Evolutionary conservation across 2,888 invertebrate species (phyloP), one percentile per base, ranked within the genome.

Genomic region (Tromatobia lineatoria): DNA sequence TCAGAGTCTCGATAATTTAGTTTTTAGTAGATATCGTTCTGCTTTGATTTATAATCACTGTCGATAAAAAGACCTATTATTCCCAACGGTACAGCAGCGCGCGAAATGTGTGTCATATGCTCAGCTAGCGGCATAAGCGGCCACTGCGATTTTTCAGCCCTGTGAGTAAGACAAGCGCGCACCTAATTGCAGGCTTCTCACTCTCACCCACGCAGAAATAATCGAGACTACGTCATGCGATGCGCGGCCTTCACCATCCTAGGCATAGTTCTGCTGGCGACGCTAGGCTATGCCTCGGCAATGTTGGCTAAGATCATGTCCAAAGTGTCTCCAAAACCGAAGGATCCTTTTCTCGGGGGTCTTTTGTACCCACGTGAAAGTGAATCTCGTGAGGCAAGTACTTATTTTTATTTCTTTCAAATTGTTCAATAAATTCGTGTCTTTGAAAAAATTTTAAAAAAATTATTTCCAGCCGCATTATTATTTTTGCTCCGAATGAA

Each of bases 341-440:
- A 23, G 15, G 25, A 78, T 59, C 0, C 50, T 4, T 86, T 87
- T 7, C 89, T 93, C 42, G 91, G 91, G 0, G 96, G 95, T 1
- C 93, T 97, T 61, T 94, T 98, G 0, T 97, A 96, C 92, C 97
- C 97, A 0, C 95, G 96, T 87, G 97, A 97, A 86, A 97, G 98
- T 10, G 97, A 97, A 93, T 96, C 97, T 0, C 95, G 99, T 83
- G 97, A 98, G 92, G 95, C 97, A 54, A 95, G 94, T 85, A 59
- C 13, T 13, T 54, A 13, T 25, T 25, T 0, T 57, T 25, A 13
- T 25, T 15, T 25, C 13, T 3, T 15, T 25, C 3, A 13, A 57
- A 11, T 59, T 34, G 11, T 38, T 20, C 61, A 34, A 47, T 59
- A 25, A 23, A 15, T 57, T 25, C 10, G 52, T 20, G 10, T 25